Conservation (phyloP, 1,140 invertebrate species). For the Dryas iulia region DNA sequence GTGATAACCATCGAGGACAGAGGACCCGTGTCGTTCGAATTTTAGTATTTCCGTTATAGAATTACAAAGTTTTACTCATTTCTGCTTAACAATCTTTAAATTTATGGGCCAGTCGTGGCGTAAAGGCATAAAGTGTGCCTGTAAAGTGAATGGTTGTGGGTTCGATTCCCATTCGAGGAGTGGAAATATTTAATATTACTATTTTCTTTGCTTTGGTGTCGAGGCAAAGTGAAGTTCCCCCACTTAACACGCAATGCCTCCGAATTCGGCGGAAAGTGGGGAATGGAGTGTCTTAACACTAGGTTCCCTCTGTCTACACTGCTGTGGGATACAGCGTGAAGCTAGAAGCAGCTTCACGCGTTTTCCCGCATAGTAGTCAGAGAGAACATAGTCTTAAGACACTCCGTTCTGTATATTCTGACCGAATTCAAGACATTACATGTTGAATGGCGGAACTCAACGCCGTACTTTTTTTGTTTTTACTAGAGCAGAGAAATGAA, state of each 20-base stretch:
- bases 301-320: not conserved
- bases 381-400: no score
- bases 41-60: not conserved
- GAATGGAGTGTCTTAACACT: not conserved
- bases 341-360: no score
- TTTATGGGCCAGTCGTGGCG: not conserved
- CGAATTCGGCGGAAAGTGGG: not conserved
- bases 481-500: no score
- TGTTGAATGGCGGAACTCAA: no score
- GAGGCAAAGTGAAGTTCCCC: not conserved
- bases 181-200: not conserved
- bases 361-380: no score
- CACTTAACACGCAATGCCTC: not conserved
- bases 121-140: not conserved
- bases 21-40: not conserved
- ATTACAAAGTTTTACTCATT: no score
- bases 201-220: not conserved
- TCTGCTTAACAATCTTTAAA: no score
- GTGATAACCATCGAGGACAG: slow-evolving; percentile 18
- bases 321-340: not conserved
- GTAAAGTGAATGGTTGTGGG: not conserved
- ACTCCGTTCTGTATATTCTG: no score
- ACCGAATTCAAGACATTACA: no score
- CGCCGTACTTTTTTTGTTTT: no score
- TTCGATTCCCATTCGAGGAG: not conserved